A percentile compares a stretch with the other conserved stretches of the same genome.
Evolutionary conservation across 2,113 vertebrate genomes (phyloP).

Genomic region (Xiphophorus couchianus): DNA sequence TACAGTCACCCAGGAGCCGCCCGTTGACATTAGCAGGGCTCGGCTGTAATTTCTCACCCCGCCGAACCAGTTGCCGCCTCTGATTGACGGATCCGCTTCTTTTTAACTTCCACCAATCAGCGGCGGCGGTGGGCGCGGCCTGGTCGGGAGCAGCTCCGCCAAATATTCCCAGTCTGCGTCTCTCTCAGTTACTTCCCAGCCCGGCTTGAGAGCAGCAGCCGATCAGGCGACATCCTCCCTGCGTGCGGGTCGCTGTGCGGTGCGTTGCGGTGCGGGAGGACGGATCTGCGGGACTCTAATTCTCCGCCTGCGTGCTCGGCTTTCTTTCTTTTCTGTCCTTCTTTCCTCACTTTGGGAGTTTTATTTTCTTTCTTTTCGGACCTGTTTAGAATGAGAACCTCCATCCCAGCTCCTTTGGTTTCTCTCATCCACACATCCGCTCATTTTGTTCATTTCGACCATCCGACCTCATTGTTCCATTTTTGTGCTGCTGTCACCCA

Average conservation of each 20-base stretch:
- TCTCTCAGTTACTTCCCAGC: constrained; percentile 75
- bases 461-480: constrained; percentile 64
- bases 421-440: constrained; percentile 64
- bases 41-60: background rate
- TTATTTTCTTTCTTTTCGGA: constrained; percentile 1
- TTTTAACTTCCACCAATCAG: constrained; percentile 75
- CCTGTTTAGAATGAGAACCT: constrained; percentile 74
- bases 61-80: constrained; percentile 49
- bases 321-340: too few relatives aligned
- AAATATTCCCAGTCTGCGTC: constrained; percentile 71
- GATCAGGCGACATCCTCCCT: constrained; percentile 34
- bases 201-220: constrained; percentile 66
- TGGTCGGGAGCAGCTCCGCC: constrained; percentile 53
- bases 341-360: background rate
- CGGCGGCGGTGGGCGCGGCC: constrained; percentile 66
- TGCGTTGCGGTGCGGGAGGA: constrained; percentile 15
- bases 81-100: constrained; percentile 73
- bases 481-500: constrained; percentile 48
- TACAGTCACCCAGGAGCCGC: background rate
- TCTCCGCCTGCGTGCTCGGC: background rate
- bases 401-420: constrained; percentile 67
- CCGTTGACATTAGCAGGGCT: background rate
- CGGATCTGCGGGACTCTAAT: constrained; percentile 55
- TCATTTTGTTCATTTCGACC: constrained; percentile 61
- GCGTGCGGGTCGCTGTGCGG: constrained; percentile 27